Evolutionary conservation across 2,888 invertebrate genomes (phyloP).

Genomic region (Thumatha senex): DNA sequence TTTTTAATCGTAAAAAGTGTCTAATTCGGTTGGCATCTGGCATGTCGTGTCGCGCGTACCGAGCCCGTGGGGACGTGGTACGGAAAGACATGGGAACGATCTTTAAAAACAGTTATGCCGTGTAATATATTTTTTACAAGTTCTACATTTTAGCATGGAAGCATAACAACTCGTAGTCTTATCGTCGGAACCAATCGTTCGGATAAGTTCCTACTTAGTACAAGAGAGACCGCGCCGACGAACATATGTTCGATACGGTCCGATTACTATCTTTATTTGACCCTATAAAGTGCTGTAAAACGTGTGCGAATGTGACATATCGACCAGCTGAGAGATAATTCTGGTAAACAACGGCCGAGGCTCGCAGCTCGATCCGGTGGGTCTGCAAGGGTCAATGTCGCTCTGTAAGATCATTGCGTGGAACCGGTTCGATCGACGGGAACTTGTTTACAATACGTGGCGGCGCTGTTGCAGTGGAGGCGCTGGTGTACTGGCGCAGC

Average conservation of each 20-base stretch:
- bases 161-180: constrained; percentile 9
- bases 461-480: constrained; percentile 88
- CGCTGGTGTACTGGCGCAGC: constrained; percentile 99
- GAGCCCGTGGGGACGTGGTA: constrained; percentile 27
- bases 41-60: background rate
- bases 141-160: constrained; percentile 15
- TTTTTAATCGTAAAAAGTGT: background rate
- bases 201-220: constrained; percentile 1
- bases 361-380: background rate
- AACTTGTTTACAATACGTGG: constrained; percentile 5
- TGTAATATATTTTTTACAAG: constrained; percentile 5
- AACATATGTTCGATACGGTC: constrained; percentile 15
- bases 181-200: constrained; percentile 11
- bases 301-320: too few species aligned
- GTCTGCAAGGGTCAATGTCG: background rate
- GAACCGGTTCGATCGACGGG: constrained; percentile 13
- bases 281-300: background rate
- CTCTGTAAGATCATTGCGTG: constrained; percentile 6
- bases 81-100: constrained; percentile 9
- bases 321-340: too few species aligned
- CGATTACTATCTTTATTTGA: constrained; percentile 6
- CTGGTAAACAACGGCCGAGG: too few species aligned
- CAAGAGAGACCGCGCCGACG: background rate
- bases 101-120: constrained; percentile 7
- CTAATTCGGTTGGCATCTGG: background rate